phyloP scores from a whole-genome alignment of 2,888 invertebrate genomes.

The Geophilus truncorum region DNA sequence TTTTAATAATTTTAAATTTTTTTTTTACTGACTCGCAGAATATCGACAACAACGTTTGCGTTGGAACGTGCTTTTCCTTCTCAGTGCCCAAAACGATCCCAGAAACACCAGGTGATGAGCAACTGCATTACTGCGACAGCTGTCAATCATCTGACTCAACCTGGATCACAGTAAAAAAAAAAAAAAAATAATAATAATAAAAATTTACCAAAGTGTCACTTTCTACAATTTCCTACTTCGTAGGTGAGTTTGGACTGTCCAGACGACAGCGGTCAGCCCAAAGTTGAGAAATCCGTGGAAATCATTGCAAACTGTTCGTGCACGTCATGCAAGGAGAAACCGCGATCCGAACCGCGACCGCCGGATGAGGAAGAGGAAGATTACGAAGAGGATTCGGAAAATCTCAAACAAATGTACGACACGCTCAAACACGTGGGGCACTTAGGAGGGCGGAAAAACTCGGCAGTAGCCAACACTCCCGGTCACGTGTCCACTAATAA shows the following conservation, averaged over 20 bases:
- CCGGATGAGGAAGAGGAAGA: slow-evolving; percentile 18
- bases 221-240: too few relatives aligned
- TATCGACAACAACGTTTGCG: slow-evolving; percentile 65
- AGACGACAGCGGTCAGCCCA: slow-evolving; percentile 46
- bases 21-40: slow-evolving; percentile 46
- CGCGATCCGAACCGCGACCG: slow-evolving; percentile 1
- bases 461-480: neutral
- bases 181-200: too few relatives aligned
- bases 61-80: slow-evolving; percentile 66
- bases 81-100: slow-evolving; percentile 64
- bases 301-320: slow-evolving; percentile 64
- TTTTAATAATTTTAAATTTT: neutral
- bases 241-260: slow-evolving; percentile 60
- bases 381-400: slow-evolving; percentile 24
- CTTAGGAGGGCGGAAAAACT: neutral
- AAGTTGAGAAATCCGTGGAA: slow-evolving; percentile 51
- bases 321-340: slow-evolving; percentile 52
- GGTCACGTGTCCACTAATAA: neutral
- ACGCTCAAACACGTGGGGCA: slow-evolving; percentile 35
- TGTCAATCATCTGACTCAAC: slow-evolving; percentile 61
- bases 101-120: slow-evolving; percentile 60
- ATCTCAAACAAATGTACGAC: slow-evolving; percentile 45
- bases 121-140: slow-evolving; percentile 64
- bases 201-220: too few relatives aligned
- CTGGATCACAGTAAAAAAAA: slow-evolving; percentile 59